These are phyloP conservation scores for Leuctra nigra DNA, from an alignment of 2,888 invertebrate genomes.

Conservation along the genomic window DNA sequence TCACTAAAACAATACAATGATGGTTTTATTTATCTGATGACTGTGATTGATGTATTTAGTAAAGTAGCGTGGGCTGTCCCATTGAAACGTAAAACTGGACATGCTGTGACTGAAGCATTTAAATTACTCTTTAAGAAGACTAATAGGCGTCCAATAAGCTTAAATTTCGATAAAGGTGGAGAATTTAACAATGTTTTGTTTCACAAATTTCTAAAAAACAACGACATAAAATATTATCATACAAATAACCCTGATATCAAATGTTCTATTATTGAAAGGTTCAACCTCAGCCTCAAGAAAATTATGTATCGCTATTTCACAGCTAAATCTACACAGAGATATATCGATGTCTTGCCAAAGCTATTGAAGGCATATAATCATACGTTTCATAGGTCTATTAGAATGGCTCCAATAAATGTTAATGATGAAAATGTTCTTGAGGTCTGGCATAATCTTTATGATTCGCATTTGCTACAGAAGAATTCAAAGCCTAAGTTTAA, in stretches of 20 bases:
- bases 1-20: constrained; percentile 23
- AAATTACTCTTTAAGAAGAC: background rate
- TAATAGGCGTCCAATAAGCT: background rate
- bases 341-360: constrained; percentile 25
- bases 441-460: constrained; percentile 19
- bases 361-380: constrained; percentile 7
- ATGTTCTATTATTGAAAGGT: constrained; percentile 34
- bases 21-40: constrained; percentile 26
- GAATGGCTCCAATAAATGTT: constrained; percentile 6
- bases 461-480: background rate
- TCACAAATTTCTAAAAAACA: background rate
- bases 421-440: constrained; percentile 16
- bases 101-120: constrained; percentile 14
- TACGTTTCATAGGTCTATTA: background rate
- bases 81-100: constrained; percentile 29
- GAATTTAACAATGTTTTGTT: background rate
- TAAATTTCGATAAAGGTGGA: background rate
- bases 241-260: constrained; percentile 34
- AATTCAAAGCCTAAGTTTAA: constrained; percentile 1
- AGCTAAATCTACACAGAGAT: constrained; percentile 29
- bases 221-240: constrained; percentile 30
- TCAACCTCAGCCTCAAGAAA: constrained; percentile 34
- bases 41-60: constrained; percentile 30
- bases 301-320: constrained; percentile 34
- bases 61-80: constrained; percentile 31